Evolutionary conservation across 2,888 invertebrate species (phyloP), one percentile per base, ranked within the genome.

Genomic region (Philhelius pedissequus): DNA sequence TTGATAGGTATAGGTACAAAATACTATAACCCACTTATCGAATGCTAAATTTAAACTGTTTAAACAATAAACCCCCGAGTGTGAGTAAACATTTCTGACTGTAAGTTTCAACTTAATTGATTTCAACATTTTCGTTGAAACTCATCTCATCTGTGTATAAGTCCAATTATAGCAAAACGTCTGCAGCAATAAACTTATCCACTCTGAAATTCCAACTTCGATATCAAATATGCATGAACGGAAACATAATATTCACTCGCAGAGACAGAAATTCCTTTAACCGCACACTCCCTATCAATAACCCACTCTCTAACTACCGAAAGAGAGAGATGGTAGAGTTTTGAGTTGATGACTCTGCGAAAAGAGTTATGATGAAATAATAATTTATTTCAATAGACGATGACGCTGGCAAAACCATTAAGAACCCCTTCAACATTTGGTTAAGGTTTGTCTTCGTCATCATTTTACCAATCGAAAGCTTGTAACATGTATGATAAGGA

Each of bases 291-390:
- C n/a, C 38, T n/a, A 3, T 8, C 18, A 7, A 30, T 5, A n/a
- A n/a, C n/a, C n/a, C n/a, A n/a, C n/a, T n/a, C n/a, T n/a, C n/a
- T n/a, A n/a, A n/a, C n/a, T n/a, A n/a, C n/a, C n/a, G n/a, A n/a
- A n/a, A n/a, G n/a, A n/a, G n/a, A n/a, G n/a, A n/a, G 13, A 60
- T 56, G 13, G n/a, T 27, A 40, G 2, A 48, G 8, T 45, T 64
- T 32, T 43, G 43, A 60, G 45, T 50, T 62, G 68, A 56, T 78
- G 77, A 82, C 73, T 68, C 9, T 38, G 54, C 64, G 20, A 40
- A 64, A 68, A 56, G 40, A 35, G 69, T 56, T 78, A 43, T 83
- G 78, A 83, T 83, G 82, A 83, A 83, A 83, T 78, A 62, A 68
- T 62, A n/a, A n/a, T 27, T 62, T 40, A 43, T 30, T 25, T 15